Conservation (phyloP, 1,140 invertebrate species). For the Lepidurus apus region DNA sequence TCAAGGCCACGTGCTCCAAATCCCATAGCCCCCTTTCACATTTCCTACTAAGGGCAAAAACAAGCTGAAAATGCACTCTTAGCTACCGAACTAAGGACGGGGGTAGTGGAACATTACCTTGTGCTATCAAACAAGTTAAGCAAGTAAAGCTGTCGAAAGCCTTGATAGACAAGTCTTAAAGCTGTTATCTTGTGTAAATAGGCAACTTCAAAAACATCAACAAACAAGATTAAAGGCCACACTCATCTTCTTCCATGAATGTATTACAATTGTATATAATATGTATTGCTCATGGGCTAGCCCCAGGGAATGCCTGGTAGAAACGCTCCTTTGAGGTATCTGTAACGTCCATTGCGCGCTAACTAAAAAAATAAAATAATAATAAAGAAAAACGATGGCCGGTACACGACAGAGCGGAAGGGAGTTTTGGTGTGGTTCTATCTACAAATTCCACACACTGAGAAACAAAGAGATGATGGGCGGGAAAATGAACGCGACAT, state of each 20-base stretch:
- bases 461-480: background rate
- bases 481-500: background rate
- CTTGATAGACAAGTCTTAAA: too few species aligned
- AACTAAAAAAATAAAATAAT: background rate
- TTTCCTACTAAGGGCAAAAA: background rate
- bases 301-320: conserved; percentile 17
- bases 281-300: background rate
- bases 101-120: background rate
- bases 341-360: background rate
- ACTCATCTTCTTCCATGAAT: background rate
- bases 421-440: background rate
- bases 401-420: background rate
- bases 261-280: background rate
- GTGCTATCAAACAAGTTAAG: too few species aligned
- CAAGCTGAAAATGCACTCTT: background rate
- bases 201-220: too few species aligned
- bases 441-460: background rate
- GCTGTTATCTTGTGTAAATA: too few species aligned
- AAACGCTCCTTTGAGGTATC: conserved; percentile 14
- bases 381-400: background rate
- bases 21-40: background rate
- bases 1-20: background rate
- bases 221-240: too few species aligned
- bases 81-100: background rate
- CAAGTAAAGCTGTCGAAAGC: too few species aligned